Conservation (phyloP, 2,797 vertebrate genomes). For the Echiichthys vipera region DNA sequence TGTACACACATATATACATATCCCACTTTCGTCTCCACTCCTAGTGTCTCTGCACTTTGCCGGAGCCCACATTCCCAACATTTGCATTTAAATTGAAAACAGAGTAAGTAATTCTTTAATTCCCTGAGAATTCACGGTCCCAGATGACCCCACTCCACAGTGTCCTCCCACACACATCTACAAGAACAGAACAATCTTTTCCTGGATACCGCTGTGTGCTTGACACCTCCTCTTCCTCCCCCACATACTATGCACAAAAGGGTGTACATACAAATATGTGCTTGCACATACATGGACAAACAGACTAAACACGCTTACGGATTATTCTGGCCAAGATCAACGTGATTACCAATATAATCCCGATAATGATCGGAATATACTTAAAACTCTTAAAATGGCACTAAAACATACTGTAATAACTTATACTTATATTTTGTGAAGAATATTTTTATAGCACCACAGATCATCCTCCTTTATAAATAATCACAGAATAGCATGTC, state of each 20-base stretch:
- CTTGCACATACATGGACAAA: constrained; percentile 53
- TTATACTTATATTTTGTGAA: no score
- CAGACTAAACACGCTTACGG: no score
- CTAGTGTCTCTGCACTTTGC: constrained; percentile 46
- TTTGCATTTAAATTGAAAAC: constrained; percentile 85
- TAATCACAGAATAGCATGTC: no score
- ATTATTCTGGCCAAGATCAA: no score
- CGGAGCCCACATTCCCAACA: constrained; percentile 74
- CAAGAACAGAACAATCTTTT: constrained; percentile 73
- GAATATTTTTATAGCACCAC: no score
- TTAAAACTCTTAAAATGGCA: no score
- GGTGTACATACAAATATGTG: constrained; percentile 32
- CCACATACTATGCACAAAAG: constrained; percentile 60
- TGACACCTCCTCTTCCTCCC: constrained; percentile 68
- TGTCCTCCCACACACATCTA: constrained; percentile 74
- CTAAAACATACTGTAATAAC: no score
- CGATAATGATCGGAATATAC: no score
- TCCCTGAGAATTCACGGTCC: constrained; percentile 74
- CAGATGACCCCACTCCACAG: constrained; percentile 72
- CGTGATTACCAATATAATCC: no score
- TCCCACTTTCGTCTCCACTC: constrained; percentile 28
- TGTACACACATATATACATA: constrained; percentile 20
- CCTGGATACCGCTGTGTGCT: constrained; percentile 66
- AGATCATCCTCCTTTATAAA: no score
- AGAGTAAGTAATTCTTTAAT: constrained; percentile 78